Base-by-base conservation (phyloP, 2,797 vertebrate species). In the Saxicola maurus region DNA sequence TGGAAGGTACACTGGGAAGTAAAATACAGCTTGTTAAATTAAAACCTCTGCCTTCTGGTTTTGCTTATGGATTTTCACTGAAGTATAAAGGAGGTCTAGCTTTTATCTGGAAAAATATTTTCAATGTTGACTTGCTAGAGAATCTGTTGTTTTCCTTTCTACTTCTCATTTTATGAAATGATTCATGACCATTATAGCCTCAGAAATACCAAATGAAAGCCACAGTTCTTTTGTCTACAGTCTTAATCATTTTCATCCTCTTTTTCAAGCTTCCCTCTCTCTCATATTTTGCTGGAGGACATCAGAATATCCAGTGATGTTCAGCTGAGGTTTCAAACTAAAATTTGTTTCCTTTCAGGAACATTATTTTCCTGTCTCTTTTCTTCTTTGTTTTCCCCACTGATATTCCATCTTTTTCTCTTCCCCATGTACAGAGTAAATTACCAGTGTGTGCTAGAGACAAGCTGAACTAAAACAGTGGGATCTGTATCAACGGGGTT, bases 121-220 rank as follows among this genome's bases (percentile, higher is more conserved):
- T 87, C 33, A 83, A 9, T 87, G 79, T 92, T 91, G 94, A 81
- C 72, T 95, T 95, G 62, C 76, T 90, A 79, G 82, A 89, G 84
- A 90, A 87, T 93, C 84, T 89, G 76, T 89, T 95, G 86, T 95
- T 95, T 94, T 95, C 68, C 62, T 90, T 95, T 91, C 82, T 91
- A 89, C 76, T 92, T 94, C 68, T 94, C 82, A 69, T 95, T 95
- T 93, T 93, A 87, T 90, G 73, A 91, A 94, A 91, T 95, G 92
- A 95, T 95, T 94, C 91, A 93, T 92, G 90, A 87, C 94, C 72
- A 81, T 94, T 95, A 87, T 82, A 93, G 82, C 90, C 89, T 92
- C 94, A 92, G 62, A 95, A 95, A 95, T 95, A 87, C 90, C 91
- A 87, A 94, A 87, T 75, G 69, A 90, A 95, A 94, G 79, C 93